phyloP scores from a whole-genome alignment of 2,888 invertebrate species.

The Thecocarcelia acutangulata region DNA sequence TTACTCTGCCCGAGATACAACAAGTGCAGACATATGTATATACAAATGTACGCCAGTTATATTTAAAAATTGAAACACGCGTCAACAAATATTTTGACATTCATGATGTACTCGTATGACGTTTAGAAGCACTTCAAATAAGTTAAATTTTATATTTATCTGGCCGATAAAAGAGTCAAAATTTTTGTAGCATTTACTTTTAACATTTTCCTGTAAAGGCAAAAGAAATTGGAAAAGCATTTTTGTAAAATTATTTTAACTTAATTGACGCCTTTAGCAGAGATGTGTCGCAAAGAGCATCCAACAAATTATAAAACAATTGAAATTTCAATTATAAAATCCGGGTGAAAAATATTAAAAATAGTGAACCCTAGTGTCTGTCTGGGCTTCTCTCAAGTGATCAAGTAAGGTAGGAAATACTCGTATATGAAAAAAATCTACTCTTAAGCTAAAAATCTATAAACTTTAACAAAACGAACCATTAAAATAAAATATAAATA shows the following conservation, averaged over 20 bases:
- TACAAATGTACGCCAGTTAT: too few relatives aligned
- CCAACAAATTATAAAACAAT: constrained; percentile 12
- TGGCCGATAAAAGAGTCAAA: constrained; percentile 14
- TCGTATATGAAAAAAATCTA: background rate
- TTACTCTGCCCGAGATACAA: too few relatives aligned
- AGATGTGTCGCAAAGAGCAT: constrained; percentile 17
- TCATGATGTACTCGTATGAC: constrained; percentile 28
- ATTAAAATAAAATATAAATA: background rate
- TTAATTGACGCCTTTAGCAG: constrained; percentile 43
- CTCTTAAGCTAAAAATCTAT: constrained; percentile 42
- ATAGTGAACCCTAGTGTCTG: background rate
- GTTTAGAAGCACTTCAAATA: background rate
- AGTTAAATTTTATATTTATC: constrained; percentile 13
- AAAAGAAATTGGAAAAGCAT: background rate
- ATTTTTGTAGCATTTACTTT: background rate
- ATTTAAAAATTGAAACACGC: too few relatives aligned
- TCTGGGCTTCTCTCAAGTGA: constrained; percentile 21
- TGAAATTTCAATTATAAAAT: constrained; percentile 22
- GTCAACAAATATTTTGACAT: constrained; percentile 23
- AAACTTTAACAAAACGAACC: background rate
- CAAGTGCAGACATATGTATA: too few relatives aligned
- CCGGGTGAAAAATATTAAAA: background rate
- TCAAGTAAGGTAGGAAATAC: constrained; percentile 43
- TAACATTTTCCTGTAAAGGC: too few relatives aligned
- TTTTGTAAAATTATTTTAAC: constrained; percentile 20